Conservation (phyloP, 1,140 invertebrate genomes). For the Scaptomyza graminum region DNA sequence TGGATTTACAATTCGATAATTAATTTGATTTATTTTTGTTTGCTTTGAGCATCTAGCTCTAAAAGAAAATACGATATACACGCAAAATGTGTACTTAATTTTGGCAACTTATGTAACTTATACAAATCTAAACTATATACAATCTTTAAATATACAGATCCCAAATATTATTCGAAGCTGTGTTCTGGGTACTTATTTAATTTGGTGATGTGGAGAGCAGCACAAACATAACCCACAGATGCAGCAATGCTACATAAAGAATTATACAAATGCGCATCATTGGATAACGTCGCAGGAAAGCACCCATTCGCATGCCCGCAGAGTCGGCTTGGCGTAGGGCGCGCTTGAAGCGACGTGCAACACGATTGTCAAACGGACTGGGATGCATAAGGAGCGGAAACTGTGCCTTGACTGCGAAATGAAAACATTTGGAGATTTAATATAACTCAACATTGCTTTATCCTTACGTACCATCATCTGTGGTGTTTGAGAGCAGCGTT, state of each 20-base stretch:
- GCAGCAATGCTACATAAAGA: constrained; percentile 85
- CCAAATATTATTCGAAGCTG: constrained; percentile 32
- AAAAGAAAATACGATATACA: constrained; percentile 27
- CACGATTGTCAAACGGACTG: constrained; percentile 90
- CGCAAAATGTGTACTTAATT: constrained; percentile 45
- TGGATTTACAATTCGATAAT: constrained; percentile 53
- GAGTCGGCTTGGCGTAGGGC: constrained; percentile 91
- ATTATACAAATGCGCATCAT: constrained; percentile 91
- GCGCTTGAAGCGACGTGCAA: constrained; percentile 91
- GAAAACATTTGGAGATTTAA: background rate
- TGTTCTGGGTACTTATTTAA: constrained; percentile 37
- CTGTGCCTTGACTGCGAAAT: constrained; percentile 85
- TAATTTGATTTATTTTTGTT: constrained; percentile 19
- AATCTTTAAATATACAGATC: constrained; percentile 48
- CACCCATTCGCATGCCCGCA: constrained; percentile 90
- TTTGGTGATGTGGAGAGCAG: constrained; percentile 78
- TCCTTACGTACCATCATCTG: constrained; percentile 85
- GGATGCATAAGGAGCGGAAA: constrained; percentile 90
- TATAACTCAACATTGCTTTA: background rate
- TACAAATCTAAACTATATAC: constrained; percentile 36
- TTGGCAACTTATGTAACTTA: constrained; percentile 54
- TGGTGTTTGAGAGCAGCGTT: constrained; percentile 86
- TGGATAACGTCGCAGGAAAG: constrained; percentile 92
- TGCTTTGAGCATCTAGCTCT: constrained; percentile 19
- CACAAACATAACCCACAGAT: constrained; percentile 83